Base-by-base conservation (phyloP, 1,140 invertebrate species). In the Drosophila elegans region DNA sequence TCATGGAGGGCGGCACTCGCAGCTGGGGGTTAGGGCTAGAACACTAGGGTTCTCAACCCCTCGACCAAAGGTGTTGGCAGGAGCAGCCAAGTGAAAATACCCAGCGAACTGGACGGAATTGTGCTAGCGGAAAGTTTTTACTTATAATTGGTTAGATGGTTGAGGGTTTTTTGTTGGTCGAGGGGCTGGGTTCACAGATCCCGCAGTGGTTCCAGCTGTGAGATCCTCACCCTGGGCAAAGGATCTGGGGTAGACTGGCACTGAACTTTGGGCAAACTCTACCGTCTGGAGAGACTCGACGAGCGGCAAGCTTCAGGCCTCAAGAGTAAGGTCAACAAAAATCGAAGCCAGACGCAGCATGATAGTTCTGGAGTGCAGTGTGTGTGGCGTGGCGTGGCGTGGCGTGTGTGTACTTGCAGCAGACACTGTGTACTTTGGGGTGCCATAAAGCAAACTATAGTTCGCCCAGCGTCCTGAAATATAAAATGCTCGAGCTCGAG, bases 361-460 rank as follows among this genome's bases (percentile, higher is more conserved):
- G 68, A 71, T 71, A 71, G 68, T 71, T 71, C 39, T 78, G 21
- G 45, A 60, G 61, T 78, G 48, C 38, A 46, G 62, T 52, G 57
- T 48, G 61, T 21, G 16, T 21, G 16, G 16, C 16, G 16, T 21
- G 16, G 16, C 16, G 16, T 34, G 32, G 27, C 10, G 59, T 34
- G 49, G 66, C 29, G 42, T 53, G 69, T 74, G 48, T 49, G 73
- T 27, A 68, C 62, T 77, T 80, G 79, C 61, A 82, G 61, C 78
- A 54, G 60, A 76, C 60, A 62, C 64, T 60, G 64, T 83, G 57
- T 84, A 74, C 83, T 68, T 89, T 89, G 83, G 84, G 84, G 83
- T 80, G 72, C 76, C 84, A 88, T 88, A 88, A 88, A 88, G 83
- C 84, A 88, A 88, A 88, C 84, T 89, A 88, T 83, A 80, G 74